Percentiles rank a stretch among this genome's conserved stretches.
Conservation (phyloP, 2,113 vertebrate genomes). For the Pholis gunnellus region DNA sequence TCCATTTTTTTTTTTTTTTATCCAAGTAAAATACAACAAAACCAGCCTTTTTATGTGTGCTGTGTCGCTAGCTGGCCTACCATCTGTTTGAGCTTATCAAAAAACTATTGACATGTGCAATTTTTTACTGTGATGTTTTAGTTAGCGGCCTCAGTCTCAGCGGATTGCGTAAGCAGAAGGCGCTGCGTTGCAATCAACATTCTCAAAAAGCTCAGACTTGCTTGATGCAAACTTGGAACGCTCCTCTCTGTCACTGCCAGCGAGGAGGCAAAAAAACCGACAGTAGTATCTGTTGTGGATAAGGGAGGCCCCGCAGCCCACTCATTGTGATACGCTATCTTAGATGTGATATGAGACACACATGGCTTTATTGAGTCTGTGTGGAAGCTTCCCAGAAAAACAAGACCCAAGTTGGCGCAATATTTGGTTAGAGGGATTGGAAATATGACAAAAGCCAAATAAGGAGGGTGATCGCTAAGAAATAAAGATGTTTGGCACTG, state of each 20-base stretch:
- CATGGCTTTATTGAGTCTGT: constrained; percentile 54
- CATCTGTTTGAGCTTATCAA: constrained; percentile 63
- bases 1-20: constrained; percentile 36
- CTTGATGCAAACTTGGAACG: constrained; percentile 64
- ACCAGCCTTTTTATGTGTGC: constrained; percentile 44
- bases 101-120: constrained; percentile 50
- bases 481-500: constrained; percentile 60
- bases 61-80: constrained; percentile 23
- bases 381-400: constrained; percentile 57
- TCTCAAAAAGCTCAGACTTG: constrained; percentile 58
- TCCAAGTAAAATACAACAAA: constrained; percentile 36
- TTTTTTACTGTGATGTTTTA: constrained; percentile 65
- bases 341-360: constrained; percentile 63
- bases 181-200: constrained; percentile 49
- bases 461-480: constrained; percentile 5
- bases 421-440: constrained; percentile 41
- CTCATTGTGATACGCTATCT: constrained; percentile 64
- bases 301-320: constrained; percentile 62
- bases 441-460: neutral
- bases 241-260: constrained; percentile 51
- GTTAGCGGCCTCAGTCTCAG: constrained; percentile 39
- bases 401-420: neutral
- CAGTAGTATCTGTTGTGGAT: constrained; percentile 59
- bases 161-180: constrained; percentile 43
- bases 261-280: constrained; percentile 45